phyloP scores from a whole-genome alignment of 53 echinoderm and acorn worm species.

The Paracentrotus lividus region DNA sequence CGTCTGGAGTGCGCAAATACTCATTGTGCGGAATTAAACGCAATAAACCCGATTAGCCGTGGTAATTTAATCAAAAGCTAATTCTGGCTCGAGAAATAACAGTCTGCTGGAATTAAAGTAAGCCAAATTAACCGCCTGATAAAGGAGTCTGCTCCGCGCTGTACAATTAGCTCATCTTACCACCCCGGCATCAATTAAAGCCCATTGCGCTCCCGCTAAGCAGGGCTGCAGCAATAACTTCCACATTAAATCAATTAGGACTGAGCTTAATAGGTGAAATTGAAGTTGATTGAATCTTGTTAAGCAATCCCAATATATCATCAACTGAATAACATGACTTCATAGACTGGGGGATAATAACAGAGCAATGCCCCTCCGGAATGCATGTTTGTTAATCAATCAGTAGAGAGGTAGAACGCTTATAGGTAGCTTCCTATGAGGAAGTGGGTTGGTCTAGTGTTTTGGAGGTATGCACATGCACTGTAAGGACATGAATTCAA shows the following conservation, averaged over 20 bases:
- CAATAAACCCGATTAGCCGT: conserved; percentile 55
- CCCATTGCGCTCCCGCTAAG: neutral
- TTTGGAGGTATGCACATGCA: neutral
- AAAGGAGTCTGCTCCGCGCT: conserved; percentile 38
- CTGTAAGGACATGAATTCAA: conserved; percentile 7
- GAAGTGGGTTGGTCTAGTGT: conserved; percentile 1
- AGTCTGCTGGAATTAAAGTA: conserved; percentile 51
- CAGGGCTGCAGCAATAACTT: conserved; percentile 55
- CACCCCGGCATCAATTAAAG: conserved; percentile 45
- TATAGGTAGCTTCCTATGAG: neutral
- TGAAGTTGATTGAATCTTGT: conserved; percentile 59
- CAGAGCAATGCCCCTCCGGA: conserved; percentile 18
- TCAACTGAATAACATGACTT: conserved; percentile 34
- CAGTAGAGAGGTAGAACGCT: neutral
- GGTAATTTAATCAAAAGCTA: conserved; percentile 62
- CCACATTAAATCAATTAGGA: conserved; percentile 63
- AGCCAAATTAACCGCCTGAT: conserved; percentile 57
- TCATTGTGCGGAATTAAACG: conserved; percentile 49
- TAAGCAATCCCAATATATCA: conserved; percentile 59
- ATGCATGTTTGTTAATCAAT: conserved; percentile 34
- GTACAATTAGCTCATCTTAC: conserved; percentile 65
- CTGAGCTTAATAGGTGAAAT: conserved; percentile 47
- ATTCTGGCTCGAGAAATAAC: conserved; percentile 61
- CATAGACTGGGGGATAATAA: neutral
- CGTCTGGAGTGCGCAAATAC: conserved; percentile 48